phyloP scores from a whole-genome alignment of 2,888 invertebrate species.

The Limnephilus marmoratus region DNA sequence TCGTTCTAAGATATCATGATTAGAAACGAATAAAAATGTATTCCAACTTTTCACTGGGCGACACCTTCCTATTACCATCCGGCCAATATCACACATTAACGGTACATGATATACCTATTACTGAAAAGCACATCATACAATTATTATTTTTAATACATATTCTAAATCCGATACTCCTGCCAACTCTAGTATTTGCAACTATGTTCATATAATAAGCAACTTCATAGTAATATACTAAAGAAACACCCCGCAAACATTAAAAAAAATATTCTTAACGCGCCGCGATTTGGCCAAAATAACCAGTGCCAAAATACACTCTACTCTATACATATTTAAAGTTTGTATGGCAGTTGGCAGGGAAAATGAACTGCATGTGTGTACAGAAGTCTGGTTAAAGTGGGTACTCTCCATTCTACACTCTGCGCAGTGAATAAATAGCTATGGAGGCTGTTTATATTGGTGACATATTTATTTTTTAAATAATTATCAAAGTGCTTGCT shows the following conservation, averaged over 20 bases:
- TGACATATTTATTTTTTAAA: no score
- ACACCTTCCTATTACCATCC: no score
- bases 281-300: not conserved
- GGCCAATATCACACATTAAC: no score
- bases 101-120: not conserved
- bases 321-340: not conserved
- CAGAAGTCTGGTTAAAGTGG: not conserved
- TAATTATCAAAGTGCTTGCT: no score
- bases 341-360: constrained; percentile 13
- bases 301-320: not conserved
- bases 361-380: constrained; percentile 27
- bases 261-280: not conserved
- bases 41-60: no score
- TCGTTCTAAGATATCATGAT: no score
- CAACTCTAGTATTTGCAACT: not conserved
- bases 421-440: not conserved
- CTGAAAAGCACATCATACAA: no score
- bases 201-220: not conserved
- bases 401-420: not conserved
- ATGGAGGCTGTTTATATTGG: not conserved
- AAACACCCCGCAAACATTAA: not conserved
- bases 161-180: not conserved
- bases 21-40: no score
- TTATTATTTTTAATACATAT: not conserved
- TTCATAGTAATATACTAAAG: not conserved